A percentile compares a stretch with the other conserved stretches of the same genome.
These are phyloP conservation scores for Tapera naevia DNA, from an alignment of 2,797 vertebrate species.

Conservation along the genomic window DNA sequence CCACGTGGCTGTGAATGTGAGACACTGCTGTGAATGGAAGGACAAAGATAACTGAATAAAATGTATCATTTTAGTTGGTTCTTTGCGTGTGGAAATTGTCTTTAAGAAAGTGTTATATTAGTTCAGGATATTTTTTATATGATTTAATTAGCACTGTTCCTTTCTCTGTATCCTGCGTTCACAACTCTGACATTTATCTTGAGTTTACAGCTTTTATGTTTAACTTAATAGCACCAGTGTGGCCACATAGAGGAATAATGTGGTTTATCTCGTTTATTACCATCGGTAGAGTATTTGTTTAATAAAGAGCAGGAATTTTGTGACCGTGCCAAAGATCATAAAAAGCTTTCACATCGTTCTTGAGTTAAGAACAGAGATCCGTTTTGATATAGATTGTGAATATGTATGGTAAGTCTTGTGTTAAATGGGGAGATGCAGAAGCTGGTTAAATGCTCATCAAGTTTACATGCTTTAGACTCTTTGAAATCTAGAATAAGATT, in stretches of 20 bases:
- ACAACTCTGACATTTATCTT: neutral
- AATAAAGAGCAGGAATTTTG: neutral
- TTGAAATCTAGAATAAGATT: neutral
- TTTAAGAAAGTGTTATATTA: neutral
- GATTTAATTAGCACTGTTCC: neutral
- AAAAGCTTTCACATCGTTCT: neutral
- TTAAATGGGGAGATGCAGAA: neutral
- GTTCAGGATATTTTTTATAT: neutral
- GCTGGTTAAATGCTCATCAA: neutral
- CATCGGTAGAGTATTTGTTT: neutral
- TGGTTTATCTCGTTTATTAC: neutral
- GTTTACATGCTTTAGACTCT: neutral
- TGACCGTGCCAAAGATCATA: neutral
- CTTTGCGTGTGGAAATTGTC: neutral
- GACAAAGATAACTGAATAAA: neutral
- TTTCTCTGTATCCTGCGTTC: neutral
- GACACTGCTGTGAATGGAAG: no score
- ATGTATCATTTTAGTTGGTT: neutral
- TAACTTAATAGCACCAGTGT: neutral
- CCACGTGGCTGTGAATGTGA: neutral
- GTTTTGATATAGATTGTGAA: neutral
- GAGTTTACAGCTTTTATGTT: neutral
- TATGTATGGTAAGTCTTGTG: accelerated
- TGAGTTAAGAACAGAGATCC: neutral
- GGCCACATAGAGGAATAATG: neutral